phyloP scores from a whole-genome alignment of 2,113 vertebrate species.

The Prochilodus magdalenae region DNA sequence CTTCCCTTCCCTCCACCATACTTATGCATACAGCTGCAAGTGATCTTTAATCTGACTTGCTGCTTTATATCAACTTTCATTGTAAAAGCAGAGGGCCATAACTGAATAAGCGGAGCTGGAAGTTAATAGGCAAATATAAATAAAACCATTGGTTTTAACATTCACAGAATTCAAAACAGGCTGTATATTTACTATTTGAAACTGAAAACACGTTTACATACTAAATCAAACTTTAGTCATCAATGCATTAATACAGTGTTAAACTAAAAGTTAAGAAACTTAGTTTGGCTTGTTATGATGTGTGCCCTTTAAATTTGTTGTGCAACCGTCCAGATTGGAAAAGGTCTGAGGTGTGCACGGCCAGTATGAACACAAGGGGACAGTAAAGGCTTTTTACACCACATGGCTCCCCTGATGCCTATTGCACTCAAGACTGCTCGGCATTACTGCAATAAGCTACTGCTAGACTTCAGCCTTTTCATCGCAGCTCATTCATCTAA shows the following conservation, averaged over 20 bases:
- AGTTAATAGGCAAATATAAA: too few relatives aligned
- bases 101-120: too few relatives aligned
- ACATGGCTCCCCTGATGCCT: background rate
- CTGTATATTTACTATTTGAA: background rate
- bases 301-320: background rate
- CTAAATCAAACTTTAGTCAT: too few relatives aligned
- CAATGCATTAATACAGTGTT: too few relatives aligned
- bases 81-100: too few relatives aligned
- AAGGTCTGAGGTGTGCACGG: conserved; percentile 24
- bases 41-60: too few relatives aligned
- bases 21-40: too few relatives aligned
- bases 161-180: too few relatives aligned
- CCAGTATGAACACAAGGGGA: conserved; percentile 50
- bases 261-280: too few relatives aligned
- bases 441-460: background rate
- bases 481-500: conserved; percentile 29
- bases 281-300: background rate
- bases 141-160: too few relatives aligned
- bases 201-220: background rate
- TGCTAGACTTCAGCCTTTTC: background rate
- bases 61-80: too few relatives aligned
- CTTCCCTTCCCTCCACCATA: too few relatives aligned
- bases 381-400: conserved; percentile 45
- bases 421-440: conserved; percentile 19
- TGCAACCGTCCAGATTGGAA: background rate